A percentile compares a stretch with the other conserved stretches of the same genome.
These are phyloP conservation scores for Bombus polaris DNA, from an alignment of 1,140 invertebrate genomes.

Conservation along the genomic window DNA sequence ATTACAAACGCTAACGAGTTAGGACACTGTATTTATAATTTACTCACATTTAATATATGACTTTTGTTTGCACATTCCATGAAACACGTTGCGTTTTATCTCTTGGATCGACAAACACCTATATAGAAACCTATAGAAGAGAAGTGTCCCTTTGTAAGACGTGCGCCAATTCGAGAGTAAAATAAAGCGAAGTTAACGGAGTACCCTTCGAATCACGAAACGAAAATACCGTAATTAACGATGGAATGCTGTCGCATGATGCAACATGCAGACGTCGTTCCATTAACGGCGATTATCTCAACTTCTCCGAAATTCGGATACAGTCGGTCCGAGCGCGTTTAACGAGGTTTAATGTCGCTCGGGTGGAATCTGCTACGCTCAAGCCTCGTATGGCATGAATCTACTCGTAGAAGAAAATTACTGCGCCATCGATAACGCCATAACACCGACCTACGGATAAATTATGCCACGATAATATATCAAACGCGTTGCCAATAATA, in stretches of 20 bases:
- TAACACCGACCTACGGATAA: neutral
- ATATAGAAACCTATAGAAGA: neutral
- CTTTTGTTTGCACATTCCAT: neutral
- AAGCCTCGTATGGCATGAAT: neutral
- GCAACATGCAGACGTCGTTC: conserved; percentile 39
- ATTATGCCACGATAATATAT: neutral
- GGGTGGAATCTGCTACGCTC: conserved; percentile 3
- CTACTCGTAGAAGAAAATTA: neutral
- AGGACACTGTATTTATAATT: neutral
- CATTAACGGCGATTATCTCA: conserved; percentile 58
- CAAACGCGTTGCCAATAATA: neutral
- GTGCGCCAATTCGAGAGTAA: neutral
- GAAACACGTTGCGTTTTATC: neutral
- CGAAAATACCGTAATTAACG: conserved; percentile 29
- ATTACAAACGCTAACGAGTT: neutral
- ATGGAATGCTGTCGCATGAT: conserved; percentile 4
- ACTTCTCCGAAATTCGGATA: conserved; percentile 56
- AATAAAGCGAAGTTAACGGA: conserved; percentile 12
- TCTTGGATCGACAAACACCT: neutral
- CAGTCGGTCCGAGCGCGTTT: conserved; percentile 41
- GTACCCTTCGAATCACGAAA: neutral
- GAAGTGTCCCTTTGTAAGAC: neutral
- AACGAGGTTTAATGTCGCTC: conserved; percentile 50
- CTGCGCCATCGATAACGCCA: neutral
- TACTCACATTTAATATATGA: neutral